Conservation (phyloP, 1,140 invertebrate species). For the Laupala kohalensis region DNA sequence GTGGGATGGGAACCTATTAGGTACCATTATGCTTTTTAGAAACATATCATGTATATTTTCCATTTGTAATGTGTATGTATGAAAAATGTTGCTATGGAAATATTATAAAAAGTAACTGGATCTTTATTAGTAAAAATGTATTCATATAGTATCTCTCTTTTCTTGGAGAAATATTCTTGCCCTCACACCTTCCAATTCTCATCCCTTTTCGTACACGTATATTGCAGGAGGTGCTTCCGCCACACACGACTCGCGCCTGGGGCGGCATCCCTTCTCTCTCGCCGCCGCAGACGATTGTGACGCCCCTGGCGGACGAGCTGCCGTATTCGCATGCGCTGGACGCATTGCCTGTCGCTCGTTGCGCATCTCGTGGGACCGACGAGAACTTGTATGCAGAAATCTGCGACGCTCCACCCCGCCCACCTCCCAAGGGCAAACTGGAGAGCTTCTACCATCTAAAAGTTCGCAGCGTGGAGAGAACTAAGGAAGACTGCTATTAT, state of each 20-base stretch:
- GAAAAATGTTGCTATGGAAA: no score
- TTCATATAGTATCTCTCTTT: no score
- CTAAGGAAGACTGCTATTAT: background rate
- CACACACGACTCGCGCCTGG: background rate
- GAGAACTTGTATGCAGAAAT: background rate
- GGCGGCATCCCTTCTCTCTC: background rate
- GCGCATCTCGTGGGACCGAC: background rate
- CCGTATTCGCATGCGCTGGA: background rate
- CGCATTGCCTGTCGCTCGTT: background rate
- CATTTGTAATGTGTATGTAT: no score
- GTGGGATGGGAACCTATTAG: no score
- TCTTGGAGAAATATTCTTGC: no score
- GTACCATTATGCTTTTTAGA: no score
- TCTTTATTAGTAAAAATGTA: no score
- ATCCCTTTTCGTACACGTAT: no score
- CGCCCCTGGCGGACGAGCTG: background rate
- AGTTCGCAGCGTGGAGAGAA: background rate
- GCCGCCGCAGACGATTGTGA: background rate
- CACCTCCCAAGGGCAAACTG: background rate
- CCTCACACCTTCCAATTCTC: no score
- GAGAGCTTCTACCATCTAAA: background rate
- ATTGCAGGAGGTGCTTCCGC: no score
- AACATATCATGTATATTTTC: no score
- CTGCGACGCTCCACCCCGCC: background rate
- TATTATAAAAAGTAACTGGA: no score